Evolutionary conservation across 2,888 invertebrate genomes (phyloP), one percentile per base, ranked within the genome.

Genomic region (Seira ritae): DNA sequence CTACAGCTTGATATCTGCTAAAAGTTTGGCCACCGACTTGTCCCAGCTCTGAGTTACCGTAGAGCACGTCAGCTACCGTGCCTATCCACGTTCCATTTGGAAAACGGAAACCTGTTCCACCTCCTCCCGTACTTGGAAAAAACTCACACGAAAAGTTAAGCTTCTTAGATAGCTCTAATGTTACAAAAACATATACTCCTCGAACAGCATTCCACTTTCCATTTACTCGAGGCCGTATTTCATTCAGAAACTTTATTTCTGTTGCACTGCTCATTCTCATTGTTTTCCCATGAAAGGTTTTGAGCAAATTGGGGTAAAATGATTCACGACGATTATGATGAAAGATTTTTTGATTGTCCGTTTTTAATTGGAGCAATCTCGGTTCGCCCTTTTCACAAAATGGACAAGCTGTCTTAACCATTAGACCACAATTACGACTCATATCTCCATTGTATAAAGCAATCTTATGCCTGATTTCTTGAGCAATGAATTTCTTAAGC

Each of bases 51-150:
- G 87, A 75, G 12, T 10, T 60, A 0, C 80, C 81, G 1, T 37
- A 22, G 6, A 87, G 20, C 4, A 87, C 70, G 24, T 87, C 85
- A 1, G 85, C 87, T 0, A 85, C 74, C 0, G 83, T 71, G 0
- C 87, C 87, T 1, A 80, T 70, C 87, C 87, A 87, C 2, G 78
- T 84, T 15, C 84, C 84, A 55, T 85, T 87, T 8, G 60, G 2
- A 42, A 55, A 42, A n/a, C 65, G 67, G 60, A 46, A 79, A 17
- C 82, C 82, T 12, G 82, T 85, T 1, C 84, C 82, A 6, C 82
- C 84, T n/a, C 83, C 71, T 20, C 76, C 74, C 8, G 60, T 37
- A 1, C 80, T 73, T 0, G 84, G 81, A 46, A 84, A 84, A 55
- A 67, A 75, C 8, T 19, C 76, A 17, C 50, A 76, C 2, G 84